Evolutionary conservation across 35 echinoderm and acorn worm species (phyloP), one percentile per base, ranked within the genome.

Genomic region (Anneissia japonica): DNA sequence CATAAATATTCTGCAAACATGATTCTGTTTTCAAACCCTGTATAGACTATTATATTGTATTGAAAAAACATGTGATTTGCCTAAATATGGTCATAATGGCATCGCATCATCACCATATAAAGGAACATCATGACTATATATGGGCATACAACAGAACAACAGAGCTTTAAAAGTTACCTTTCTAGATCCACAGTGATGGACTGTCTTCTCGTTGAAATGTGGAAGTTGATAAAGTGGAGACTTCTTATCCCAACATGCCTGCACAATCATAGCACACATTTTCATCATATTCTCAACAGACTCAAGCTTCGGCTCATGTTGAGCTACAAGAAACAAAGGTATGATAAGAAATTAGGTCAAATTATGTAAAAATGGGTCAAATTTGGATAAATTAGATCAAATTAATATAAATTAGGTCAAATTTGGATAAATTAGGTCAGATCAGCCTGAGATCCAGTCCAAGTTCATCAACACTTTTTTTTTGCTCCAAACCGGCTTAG

Each of bases 271-370:
- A 0, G 92, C 89, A 76, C 89, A 91, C 39, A 94, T 35, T 33
- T 93, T 93, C 92, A 99, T 99, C 19, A 93, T 77, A 46, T 94
- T 77, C 76, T 99, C 96, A 38, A 99, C 84, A 13, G 89, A 91
- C 28, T 91, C 91, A 32, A 97, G 74, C 16, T 86, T 30, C 0
- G 96, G 96, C 73, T 85, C 90, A 46, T 93, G 19, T 23, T 64
- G 7, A 19, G 26, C 51, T 64, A 23, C 26, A 64, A 43, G 4
- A 43, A 43, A 43, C 14, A 14, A 43, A 64, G 19, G 26, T n/a
- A n/a, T n/a, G n/a, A n/a, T n/a, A n/a, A n/a, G n/a, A n/a, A n/a
- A n/a, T n/a, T n/a, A n/a, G n/a, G n/a, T n/a, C n/a, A n/a, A n/a
- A n/a, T n/a, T n/a, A n/a, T n/a, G n/a, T n/a, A n/a, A n/a, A n/a